Percentiles rank a stretch among this genome's conserved stretches.
phyloP scores from a whole-genome alignment of 2,888 invertebrate genomes.

The Helobdella robusta region DNA sequence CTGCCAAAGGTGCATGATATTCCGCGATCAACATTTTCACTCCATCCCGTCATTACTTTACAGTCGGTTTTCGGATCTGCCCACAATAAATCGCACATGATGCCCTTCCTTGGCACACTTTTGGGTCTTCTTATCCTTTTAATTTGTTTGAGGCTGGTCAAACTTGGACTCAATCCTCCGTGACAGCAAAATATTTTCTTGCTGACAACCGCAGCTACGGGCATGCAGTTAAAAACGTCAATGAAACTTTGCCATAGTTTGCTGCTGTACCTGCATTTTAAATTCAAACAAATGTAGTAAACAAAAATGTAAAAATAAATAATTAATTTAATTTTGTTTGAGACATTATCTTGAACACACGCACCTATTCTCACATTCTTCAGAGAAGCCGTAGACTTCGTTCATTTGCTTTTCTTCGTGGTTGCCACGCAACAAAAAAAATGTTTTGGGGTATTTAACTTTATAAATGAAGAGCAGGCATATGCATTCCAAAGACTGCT shows the following conservation, averaged over 20 bases:
- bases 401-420: slow-evolving; percentile 56
- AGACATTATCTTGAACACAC: slow-evolving; percentile 31
- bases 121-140: slow-evolving; percentile 42
- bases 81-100: slow-evolving; percentile 51
- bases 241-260: slow-evolving; percentile 25
- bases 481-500: slow-evolving; percentile 53
- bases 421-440: slow-evolving; percentile 50
- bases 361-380: slow-evolving; percentile 54
- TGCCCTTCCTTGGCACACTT: slow-evolving; percentile 49
- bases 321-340: neutral
- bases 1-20: slow-evolving; percentile 18
- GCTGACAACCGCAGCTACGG: slow-evolving; percentile 51
- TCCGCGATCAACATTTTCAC: slow-evolving; percentile 13
- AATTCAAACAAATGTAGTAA: neutral
- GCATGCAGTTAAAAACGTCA: slow-evolving; percentile 25
- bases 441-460: slow-evolving; percentile 55
- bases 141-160: slow-evolving; percentile 51
- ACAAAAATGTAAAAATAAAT: neutral
- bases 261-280: slow-evolving; percentile 15
- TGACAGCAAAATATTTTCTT: slow-evolving; percentile 55
- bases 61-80: slow-evolving; percentile 41
- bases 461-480: slow-evolving; percentile 54
- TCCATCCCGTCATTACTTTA: neutral
- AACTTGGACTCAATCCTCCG: slow-evolving; percentile 54
- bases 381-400: slow-evolving; percentile 56